Base-by-base conservation (phyloP, 2,888 invertebrate genomes). In the Drosophila dives region DNA sequence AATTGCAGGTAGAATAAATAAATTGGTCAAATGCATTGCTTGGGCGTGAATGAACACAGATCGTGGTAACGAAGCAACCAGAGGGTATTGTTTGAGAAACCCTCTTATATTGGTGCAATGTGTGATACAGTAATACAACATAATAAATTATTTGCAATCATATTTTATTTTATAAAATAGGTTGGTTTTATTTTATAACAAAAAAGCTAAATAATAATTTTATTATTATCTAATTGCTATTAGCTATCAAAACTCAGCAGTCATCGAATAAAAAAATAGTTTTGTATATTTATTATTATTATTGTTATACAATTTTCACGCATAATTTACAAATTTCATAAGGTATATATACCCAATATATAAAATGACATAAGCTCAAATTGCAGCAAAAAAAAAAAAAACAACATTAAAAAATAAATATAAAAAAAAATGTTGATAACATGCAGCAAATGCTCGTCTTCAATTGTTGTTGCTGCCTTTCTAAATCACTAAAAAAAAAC, bases 401-500 rank as follows among this genome's bases (percentile, higher is more conserved):
- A 26, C 26, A 26, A 26, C 0, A 3, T 20, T 1, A 7, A 20
- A 45, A 45, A 45, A 15, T 8, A 45, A 8, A 23, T 23, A 45
- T 32, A 55, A 42, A 8, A 29, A 26, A 54, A 49, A 56, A 60
- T 29, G 62, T 64, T 79, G 80, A 79, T 66, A 72, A 79, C 58
- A 55, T 54, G 60, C 58, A 26, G 62, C 26, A 66, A 65, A 61
- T 56, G 68, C 75, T 72, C 76, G 70, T 80, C 76, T 76, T 66
- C 64, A 75, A 69, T 70, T 64, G 56, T 60, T 62, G 68, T 26
- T 48, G 63, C 50, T 68, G 86, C 84, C 87, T 84, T 85, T 85
- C 84, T 81, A 81, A 83, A 86, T 72, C 56, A 72, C 51, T 58
- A 40, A 5, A 40, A 54, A 62, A 58, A 54, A 48, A 33, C 8